These are phyloP conservation scores for Dromiciops gliroides DNA, from an alignment of 2,113 vertebrate species.

Conservation along the genomic window DNA sequence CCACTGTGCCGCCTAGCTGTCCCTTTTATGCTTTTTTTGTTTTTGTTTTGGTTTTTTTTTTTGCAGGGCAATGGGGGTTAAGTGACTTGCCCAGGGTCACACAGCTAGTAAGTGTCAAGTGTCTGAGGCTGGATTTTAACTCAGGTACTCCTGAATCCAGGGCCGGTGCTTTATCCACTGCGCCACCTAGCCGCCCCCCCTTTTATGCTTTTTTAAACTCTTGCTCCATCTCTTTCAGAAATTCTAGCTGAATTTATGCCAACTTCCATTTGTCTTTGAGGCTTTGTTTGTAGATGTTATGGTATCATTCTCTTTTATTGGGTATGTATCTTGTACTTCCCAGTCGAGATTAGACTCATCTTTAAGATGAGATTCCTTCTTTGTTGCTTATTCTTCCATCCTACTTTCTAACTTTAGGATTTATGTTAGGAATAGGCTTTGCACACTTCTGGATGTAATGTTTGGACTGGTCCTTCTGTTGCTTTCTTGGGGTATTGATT, in stretches of 20 bases:
- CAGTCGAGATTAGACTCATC: background rate
- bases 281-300: background rate
- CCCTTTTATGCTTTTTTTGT: background rate
- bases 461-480: background rate
- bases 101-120: no score
- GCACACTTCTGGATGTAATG: background rate
- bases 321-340: background rate
- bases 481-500: background rate
- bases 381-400: background rate
- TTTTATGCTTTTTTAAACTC: background rate
- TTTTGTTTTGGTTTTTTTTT: no score
- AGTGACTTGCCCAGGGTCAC: no score
- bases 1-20: no score
- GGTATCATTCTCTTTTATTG: background rate
- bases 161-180: no score
- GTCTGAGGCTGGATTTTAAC: no score
- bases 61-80: no score
- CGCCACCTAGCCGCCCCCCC: no score
- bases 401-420: background rate
- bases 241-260: background rate
- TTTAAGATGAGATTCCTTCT: background rate
- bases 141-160: no score
- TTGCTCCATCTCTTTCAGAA: background rate
- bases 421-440: background rate
- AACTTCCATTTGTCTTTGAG: background rate